Evolutionary conservation across 2,797 vertebrate species (phyloP).

Genomic region (Rhadinocentrus ornatus): DNA sequence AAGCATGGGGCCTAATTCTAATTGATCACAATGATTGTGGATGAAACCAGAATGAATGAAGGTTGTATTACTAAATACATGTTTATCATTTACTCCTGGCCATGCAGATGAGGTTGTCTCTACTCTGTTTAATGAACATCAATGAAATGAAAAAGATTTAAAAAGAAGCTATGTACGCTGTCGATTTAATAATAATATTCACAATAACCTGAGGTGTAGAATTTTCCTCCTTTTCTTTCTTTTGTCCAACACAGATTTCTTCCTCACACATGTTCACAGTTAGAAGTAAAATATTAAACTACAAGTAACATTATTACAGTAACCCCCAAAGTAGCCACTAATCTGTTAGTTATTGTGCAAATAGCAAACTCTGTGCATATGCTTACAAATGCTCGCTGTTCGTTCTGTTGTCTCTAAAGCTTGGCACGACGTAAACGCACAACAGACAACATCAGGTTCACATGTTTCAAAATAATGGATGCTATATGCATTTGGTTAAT

Average conservation of each 20-base stretch:
- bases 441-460: slow-evolving; percentile 26
- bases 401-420: slow-evolving; percentile 34
- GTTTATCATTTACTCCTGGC: not conserved
- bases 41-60: slow-evolving; percentile 23
- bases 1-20: slow-evolving; percentile 35
- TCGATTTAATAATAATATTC: slow-evolving; percentile 1
- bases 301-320: slow-evolving; percentile 61
- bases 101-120: not conserved
- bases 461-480: slow-evolving; percentile 15
- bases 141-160: not conserved
- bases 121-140: not conserved
- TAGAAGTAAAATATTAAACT: slow-evolving; percentile 36
- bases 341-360: slow-evolving; percentile 61
- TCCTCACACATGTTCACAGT: slow-evolving; percentile 31
- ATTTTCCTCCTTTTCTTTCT: slow-evolving; percentile 8
- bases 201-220: slow-evolving; percentile 3
- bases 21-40: slow-evolving; percentile 28
- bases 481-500: slow-evolving; percentile 4
- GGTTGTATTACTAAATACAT: slow-evolving; percentile 9
- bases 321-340: slow-evolving; percentile 61
- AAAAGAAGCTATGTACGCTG: not conserved
- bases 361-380: slow-evolving; percentile 32
- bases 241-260: slow-evolving; percentile 24
- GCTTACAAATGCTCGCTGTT: slow-evolving; percentile 38
- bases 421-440: slow-evolving; percentile 7